Evolutionary conservation across 2,797 vertebrate species (phyloP).

Genomic region (Leucoraja ocellata): DNA sequence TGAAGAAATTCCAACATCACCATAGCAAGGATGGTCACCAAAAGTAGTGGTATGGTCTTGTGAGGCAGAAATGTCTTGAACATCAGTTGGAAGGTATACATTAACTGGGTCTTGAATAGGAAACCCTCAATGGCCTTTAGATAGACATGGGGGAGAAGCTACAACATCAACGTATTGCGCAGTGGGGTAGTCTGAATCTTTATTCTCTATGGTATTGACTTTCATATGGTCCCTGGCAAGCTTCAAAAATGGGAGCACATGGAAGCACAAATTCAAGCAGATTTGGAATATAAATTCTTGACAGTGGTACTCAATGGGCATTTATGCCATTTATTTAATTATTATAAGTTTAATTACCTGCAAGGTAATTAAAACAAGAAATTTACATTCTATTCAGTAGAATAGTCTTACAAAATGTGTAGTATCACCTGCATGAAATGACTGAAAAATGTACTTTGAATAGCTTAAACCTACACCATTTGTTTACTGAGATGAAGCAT

Average conservation of each 20-base stretch:
- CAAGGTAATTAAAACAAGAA: background rate
- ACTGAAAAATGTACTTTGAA: background rate
- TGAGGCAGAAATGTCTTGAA: background rate
- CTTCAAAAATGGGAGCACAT: background rate
- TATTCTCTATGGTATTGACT: too few relatives aligned
- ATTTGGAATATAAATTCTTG: background rate
- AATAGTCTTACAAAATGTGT: conserved; percentile 2
- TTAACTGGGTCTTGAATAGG: background rate
- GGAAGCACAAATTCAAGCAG: background rate
- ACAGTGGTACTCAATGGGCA: background rate
- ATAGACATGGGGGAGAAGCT: background rate
- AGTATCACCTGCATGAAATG: background rate
- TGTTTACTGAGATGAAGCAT: conserved; percentile 23
- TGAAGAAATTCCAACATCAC: background rate
- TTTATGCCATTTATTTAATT: background rate
- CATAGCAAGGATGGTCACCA: background rate
- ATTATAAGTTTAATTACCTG: background rate
- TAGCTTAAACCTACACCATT: background rate
- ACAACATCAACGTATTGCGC: background rate
- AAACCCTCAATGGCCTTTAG: too few relatives aligned
- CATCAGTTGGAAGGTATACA: background rate
- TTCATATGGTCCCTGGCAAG: background rate
- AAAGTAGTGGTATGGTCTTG: too few relatives aligned
- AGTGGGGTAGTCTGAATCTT: background rate
- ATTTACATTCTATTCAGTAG: background rate